phyloP scores from a whole-genome alignment of 2,113 vertebrate genomes.

The Coptodon rendalli region DNA sequence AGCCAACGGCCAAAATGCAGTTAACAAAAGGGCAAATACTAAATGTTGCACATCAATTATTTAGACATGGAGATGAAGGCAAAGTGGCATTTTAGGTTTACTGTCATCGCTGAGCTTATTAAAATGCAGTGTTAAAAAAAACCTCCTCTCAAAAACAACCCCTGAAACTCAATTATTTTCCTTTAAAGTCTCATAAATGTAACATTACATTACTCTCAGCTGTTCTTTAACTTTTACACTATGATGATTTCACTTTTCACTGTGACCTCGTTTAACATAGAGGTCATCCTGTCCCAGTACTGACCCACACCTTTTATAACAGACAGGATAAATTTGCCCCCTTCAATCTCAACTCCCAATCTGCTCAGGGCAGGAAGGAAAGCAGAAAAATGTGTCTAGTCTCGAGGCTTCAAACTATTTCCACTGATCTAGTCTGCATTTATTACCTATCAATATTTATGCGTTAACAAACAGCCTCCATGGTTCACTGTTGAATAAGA shows the following conservation, averaged over 20 bases:
- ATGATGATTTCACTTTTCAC: neutral
- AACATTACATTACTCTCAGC: neutral
- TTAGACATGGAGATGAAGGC: neutral
- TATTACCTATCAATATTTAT: constrained; percentile 53
- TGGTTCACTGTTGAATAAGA: constrained; percentile 41
- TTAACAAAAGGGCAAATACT: constrained; percentile 26
- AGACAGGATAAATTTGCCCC: neutral
- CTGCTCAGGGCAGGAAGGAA: neutral
- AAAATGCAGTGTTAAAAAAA: neutral
- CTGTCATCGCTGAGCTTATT: constrained; percentile 2
- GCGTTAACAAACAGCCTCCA: constrained; percentile 14
- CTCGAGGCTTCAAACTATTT: neutral
- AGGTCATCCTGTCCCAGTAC: neutral
- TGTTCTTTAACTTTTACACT: neutral
- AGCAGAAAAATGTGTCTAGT: neutral
- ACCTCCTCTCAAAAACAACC: neutral
- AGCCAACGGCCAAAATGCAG: constrained; percentile 8
- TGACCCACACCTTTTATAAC: neutral
- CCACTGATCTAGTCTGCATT: constrained; percentile 20
- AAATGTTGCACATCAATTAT: constrained; percentile 35
- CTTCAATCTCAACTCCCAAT: neutral
- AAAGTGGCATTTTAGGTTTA: constrained; percentile 12
- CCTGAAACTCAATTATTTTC: neutral
- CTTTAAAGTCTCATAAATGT: neutral
- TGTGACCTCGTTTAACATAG: neutral